These are phyloP conservation scores for Clamator glandarius DNA, from an alignment of 2,797 vertebrate species.

Conservation along the genomic window DNA sequence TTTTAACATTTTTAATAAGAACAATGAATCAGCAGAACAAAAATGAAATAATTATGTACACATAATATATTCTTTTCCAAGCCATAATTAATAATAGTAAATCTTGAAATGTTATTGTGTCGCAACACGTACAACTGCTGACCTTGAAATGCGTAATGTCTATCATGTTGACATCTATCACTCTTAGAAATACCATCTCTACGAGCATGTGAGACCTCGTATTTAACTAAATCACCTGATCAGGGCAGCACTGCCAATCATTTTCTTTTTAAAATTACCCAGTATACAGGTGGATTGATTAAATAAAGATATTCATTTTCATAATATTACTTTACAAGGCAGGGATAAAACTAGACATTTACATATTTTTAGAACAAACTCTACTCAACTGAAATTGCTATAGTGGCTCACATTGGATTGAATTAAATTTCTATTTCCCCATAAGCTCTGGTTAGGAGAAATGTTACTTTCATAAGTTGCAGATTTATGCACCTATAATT, in stretches of 20 bases:
- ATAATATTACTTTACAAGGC: conserved; percentile 19
- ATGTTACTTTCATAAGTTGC: neutral
- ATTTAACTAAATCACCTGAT: conserved; percentile 66
- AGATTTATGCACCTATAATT: conserved; percentile 4
- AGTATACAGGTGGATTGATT: conserved; percentile 39
- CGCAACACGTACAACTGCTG: neutral
- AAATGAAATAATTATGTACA: neutral
- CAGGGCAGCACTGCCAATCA: conserved; percentile 64
- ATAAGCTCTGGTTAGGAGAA: neutral
- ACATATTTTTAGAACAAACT: conserved; percentile 33
- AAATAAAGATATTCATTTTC: conserved; percentile 74
- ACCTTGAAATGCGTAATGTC: neutral
- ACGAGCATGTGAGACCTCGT: neutral
- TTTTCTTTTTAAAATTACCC: conserved; percentile 68
- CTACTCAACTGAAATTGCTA: conserved; percentile 42
- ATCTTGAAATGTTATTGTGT: conserved; percentile 6
- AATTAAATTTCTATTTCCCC: neutral
- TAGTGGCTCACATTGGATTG: neutral
- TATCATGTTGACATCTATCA: neutral
- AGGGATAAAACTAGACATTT: neutral
- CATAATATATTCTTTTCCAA: neutral
- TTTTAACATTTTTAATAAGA: conserved; percentile 49
- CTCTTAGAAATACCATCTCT: neutral
- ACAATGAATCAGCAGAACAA: conserved; percentile 30
- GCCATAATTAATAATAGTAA: conserved; percentile 6